Conservation (phyloP, 2,113 vertebrate species). For the Guaruba guarouba region DNA sequence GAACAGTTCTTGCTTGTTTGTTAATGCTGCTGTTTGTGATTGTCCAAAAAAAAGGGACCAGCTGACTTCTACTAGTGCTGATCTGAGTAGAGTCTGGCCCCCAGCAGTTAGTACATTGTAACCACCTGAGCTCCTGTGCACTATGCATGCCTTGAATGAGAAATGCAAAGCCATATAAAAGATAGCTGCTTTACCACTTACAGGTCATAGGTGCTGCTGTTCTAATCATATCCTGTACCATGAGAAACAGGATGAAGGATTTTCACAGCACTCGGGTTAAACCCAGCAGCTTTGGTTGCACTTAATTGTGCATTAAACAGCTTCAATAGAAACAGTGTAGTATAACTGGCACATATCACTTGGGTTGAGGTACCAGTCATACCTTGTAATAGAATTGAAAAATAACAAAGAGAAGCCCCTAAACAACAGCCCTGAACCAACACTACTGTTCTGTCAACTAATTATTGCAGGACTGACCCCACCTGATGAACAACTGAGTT, state of each 20-base stretch:
- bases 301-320: not conserved
- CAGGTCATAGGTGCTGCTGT: not conserved
- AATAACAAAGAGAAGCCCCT: not conserved
- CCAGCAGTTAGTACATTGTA: rapidly evolving
- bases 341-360: not conserved
- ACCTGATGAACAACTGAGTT: not conserved
- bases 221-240: not conserved
- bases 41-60: not conserved
- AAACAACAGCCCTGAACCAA: not conserved
- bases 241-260: not conserved
- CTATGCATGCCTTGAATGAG: not conserved
- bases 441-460: not conserved
- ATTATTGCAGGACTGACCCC: not conserved
- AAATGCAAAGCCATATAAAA: not conserved
- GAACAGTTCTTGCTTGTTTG: not conserved
- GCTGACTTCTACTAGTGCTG: not conserved
- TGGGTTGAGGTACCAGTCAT: not conserved
- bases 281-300: not conserved
- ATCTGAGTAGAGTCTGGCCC: not conserved
- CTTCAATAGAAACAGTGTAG: not conserved
- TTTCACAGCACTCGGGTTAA: not conserved
- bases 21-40: not conserved
- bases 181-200: not conserved
- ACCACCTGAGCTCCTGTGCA: not conserved
- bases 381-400: not conserved